Conservation (phyloP, 2,113 vertebrate genomes). For the Chloroceryle aenea region DNA sequence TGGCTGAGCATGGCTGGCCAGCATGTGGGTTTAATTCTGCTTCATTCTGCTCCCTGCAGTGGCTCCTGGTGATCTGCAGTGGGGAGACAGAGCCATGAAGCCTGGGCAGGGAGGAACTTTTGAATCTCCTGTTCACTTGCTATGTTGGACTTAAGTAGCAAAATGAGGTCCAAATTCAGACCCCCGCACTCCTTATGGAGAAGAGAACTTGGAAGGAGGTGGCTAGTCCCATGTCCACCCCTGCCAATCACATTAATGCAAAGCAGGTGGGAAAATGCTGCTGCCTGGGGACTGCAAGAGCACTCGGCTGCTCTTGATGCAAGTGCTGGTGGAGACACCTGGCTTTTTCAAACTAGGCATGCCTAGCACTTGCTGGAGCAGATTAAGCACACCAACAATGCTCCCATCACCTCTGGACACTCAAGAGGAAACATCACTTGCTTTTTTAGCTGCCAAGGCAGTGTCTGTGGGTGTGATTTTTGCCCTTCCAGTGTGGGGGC, state of each 20-base stretch:
- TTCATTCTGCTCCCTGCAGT: not conserved
- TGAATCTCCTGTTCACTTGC: fast-evolving
- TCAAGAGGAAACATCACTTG: not conserved
- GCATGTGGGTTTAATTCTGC: not conserved
- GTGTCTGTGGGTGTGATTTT: not conserved
- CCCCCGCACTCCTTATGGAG: not conserved
- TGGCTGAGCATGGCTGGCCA: not conserved
- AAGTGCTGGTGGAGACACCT: fast-evolving
- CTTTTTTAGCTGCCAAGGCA: not conserved
- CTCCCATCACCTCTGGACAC: fast-evolving
- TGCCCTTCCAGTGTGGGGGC: fast-evolving
- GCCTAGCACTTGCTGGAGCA: not conserved
- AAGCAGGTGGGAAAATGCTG: not conserved
- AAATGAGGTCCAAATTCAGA: not conserved
- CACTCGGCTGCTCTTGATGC: not conserved
- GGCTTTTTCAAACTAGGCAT: not conserved
- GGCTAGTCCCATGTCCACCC: not conserved
- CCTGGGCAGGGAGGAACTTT: not conserved
- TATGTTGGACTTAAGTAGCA: fast-evolving
- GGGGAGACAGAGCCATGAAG: fast-evolving
- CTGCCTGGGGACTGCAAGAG: not conserved
- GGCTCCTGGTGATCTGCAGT: not conserved
- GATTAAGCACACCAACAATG: fast-evolving
- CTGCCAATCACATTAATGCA: not conserved
- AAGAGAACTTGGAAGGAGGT: not conserved